Evolutionary conservation across 2,797 vertebrate genomes (phyloP).

Genomic region (Diceros bicornis): DNA sequence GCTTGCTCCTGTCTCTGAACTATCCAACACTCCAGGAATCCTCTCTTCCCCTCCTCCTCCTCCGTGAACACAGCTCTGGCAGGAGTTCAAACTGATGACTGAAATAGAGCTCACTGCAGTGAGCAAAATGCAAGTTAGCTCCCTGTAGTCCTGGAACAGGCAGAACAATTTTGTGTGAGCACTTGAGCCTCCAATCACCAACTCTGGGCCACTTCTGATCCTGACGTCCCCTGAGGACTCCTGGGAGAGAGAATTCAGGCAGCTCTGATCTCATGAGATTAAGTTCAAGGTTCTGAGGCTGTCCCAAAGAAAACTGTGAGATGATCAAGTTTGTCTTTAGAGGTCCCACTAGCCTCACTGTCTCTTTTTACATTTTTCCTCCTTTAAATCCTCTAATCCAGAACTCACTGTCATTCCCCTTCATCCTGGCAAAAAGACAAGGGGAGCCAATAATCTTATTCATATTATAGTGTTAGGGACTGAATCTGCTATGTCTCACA

Average conservation of each 20-base stretch:
- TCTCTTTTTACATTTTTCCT: constrained; percentile 3
- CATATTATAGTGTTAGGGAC: not conserved
- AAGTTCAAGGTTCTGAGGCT: not conserved
- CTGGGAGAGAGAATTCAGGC: not conserved
- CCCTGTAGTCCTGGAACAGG: not conserved
- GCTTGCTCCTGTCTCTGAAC: not conserved
- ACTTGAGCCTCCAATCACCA: not conserved
- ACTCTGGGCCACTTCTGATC: not conserved
- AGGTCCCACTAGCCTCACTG: not conserved
- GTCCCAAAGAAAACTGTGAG: not conserved
- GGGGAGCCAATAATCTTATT: not conserved
- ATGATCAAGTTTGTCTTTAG: constrained; percentile 19
- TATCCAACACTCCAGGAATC: not conserved
- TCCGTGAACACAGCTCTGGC: not conserved
- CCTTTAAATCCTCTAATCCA: constrained; percentile 24
- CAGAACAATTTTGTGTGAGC: not conserved
- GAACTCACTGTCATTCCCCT: not conserved
- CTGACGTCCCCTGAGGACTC: not conserved
- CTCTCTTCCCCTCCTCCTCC: not conserved
- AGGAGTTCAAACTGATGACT: constrained; percentile 23
- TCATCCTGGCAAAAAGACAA: constrained; percentile 34
- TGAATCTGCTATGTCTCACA: not conserved
- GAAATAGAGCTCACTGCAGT: not conserved
- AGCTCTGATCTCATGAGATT: not conserved
- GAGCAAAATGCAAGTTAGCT: constrained; percentile 18